Evolutionary conservation across 2,797 vertebrate species (phyloP), one percentile per base, ranked within the genome.

Genomic region (Cygnus olor): DNA sequence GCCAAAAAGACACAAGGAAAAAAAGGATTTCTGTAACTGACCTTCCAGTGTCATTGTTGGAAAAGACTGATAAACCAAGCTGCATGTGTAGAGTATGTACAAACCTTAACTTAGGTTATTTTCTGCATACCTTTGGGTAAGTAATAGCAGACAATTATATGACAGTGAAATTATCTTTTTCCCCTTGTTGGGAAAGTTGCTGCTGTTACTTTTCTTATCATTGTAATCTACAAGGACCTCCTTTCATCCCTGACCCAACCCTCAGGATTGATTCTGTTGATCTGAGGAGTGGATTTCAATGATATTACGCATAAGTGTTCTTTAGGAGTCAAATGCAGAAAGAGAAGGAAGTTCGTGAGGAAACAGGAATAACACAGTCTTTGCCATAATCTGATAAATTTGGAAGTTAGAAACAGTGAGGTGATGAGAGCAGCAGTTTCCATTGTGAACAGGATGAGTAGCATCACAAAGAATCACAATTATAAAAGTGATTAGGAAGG

Each of bases 1-100:
- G 73, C 87, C 87, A 74, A 80, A 94, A 90, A 74, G 61, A 71
- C 61, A 54, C 21, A 80, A 68, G 80, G 88, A 92, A 91, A 95
- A 88, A 47, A 80, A 66, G 12, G 34, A 78, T 85, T 89, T 93
- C 63, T 95, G 42, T 69, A n/a, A 83, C 21, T 91, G 76, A 85
- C 54, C 54, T 94, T 93, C 85, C 65, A 78, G 57, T 83, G 57
- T 83, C 73, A 65, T 90, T 84, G 40, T 71, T 91, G 82, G 61
- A 85, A 80, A 38, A 66, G 36, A 79, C 24, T 79, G 77, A 57
- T 93, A 88, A 94, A 89, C 88, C 56, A 77, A 71, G 42, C 44
- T 79, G 70, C 30, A 10, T 0, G 3, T 85, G 28, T 40, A 40
- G 21, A 69, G 27, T 61, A 57, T 71, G 28, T 64, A 32, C 40